Base-by-base conservation (phyloP, 2,797 vertebrate genomes). In the Micrastur ruficollis region DNA sequence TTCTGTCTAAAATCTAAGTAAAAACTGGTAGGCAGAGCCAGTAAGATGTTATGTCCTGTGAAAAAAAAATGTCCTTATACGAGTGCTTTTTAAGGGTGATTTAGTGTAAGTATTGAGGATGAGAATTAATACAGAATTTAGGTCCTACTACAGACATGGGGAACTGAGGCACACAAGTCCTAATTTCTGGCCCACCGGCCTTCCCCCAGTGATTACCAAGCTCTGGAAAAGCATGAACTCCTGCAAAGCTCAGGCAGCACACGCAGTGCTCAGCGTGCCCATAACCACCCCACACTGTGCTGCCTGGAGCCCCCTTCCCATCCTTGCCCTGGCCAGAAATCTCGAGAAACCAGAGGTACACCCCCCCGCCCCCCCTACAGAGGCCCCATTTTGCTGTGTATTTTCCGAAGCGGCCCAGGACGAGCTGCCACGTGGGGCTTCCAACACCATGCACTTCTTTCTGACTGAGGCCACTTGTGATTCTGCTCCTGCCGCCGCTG, bases 301-400 rank as follows among this genome's bases (percentile, higher is more conserved):
- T 70, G 12, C 32, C 36, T 3, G 3, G 32, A 65, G 23, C 4
- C 18, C 13, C 4, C 15, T 36, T 87, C 42, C 55, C n/a, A 14
- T 23, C 20, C 31, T 40, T 47, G 27, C 23, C 87, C n/a, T 80
- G 47, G 22, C 19, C 49, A 83, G 50, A 53, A 50, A 29, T 31
- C 22, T 63, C 2, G 3, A 68, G 32, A 67, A 31, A 32, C 7
- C 17, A 13, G 36, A 88, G 23, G 16, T 34, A 8, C 8, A 34
- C 32, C 22, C 16, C 3, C 36, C 36, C 36, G 17, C 11, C 17
- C 31, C 40, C 49, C 31, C 22, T 29, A 31, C 15, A 25, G 44
- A 61, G 8, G 3, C 32, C 11, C 12, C 0, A 0, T 67, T 76
- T 59, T 1, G 0, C 40, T 9, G 0, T 2, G 1, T 16, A 6